Base-by-base conservation (phyloP, 2,888 invertebrate genomes). In the Sycophila texana region DNA sequence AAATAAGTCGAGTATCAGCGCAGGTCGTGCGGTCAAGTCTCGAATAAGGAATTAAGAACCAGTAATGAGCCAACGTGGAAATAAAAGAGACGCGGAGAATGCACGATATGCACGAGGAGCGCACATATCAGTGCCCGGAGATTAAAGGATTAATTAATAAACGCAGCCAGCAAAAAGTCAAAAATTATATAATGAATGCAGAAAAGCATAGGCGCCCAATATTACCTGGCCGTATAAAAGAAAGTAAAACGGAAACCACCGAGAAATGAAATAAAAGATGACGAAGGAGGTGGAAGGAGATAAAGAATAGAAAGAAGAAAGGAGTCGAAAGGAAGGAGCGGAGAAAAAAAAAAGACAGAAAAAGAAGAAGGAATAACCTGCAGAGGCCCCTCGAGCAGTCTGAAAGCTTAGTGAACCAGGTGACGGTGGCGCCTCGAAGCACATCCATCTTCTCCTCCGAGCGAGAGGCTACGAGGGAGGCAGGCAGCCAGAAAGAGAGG, bases 341-440 rank as follows among this genome's bases (percentile, higher is more conserved):
- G 53, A n/a, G n/a, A 58, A 20, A 55, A 14, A 26, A 30, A 26
- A 20, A n/a, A n/a, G n/a, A 26, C 26, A 76, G 58, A 39, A 53
- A 49, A 60, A 13, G 65, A 73, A 61, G 61, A 18, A 47, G 18
- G 5, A 58, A 63, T 10, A 74, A 70, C 57, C 49, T 26, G 74
- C 70, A 51, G 49, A 12, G 14, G 39, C 67, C 70, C 53, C 30
- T 77, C 47, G 68, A 57, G 75, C 74, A 83, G 87, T 86, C 86
- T 86, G 84, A 83, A 85, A 83, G 86, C 83, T 79, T 82, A 83
- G 77, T 82, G 84, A 84, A 84, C 85, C 86, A 89, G 89, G 89
- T 89, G 89, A 89, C 86, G 86, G 87, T 87, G 89, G 89, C 89
- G 90, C 90, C 89, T 88, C 82, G 85, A 80, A 87, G 82, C 85